phyloP scores from a whole-genome alignment of 2,797 vertebrate genomes.

The Enteromius argenteus region DNA sequence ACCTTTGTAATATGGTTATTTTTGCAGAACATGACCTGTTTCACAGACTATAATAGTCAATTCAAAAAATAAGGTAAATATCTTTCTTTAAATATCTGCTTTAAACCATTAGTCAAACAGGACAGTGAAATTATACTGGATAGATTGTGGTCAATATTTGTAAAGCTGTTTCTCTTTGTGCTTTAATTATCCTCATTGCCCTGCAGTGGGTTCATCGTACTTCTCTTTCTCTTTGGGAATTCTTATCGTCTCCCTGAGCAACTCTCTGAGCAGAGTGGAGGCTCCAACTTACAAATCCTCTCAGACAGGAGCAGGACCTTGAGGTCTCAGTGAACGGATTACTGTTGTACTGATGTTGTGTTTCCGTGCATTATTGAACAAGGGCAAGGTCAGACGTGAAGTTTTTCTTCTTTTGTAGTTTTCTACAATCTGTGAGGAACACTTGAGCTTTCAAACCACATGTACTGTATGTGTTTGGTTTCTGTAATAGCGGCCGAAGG shows the following conservation, averaged over 20 bases:
- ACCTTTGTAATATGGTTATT: background rate
- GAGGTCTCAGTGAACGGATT: slow-evolving; percentile 32
- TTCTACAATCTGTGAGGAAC: background rate
- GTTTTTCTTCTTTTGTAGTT: slow-evolving; percentile 37
- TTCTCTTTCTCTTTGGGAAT: slow-evolving; percentile 14
- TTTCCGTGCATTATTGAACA: slow-evolving; percentile 50
- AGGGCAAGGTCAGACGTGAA: slow-evolving; percentile 32
- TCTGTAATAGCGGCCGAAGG: background rate
- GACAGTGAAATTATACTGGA: background rate
- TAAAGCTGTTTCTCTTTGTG: background rate
- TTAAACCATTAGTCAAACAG: background rate
- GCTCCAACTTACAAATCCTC: slow-evolving; percentile 32
- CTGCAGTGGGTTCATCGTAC: background rate
- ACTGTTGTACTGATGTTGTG: slow-evolving; percentile 28
- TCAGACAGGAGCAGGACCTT: slow-evolving; percentile 45
- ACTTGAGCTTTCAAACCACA: background rate
- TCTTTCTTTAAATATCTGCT: background rate
- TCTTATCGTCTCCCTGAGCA: slow-evolving; percentile 19
- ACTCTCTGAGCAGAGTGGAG: background rate
- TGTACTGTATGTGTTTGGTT: background rate
- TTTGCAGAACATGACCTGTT: background rate
- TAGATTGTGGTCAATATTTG: slow-evolving; percentile 11
- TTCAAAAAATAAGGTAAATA: too few species aligned
- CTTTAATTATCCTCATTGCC: slow-evolving; percentile 7
- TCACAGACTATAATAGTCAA: too few species aligned